A percentile compares a stretch with the other conserved stretches of the same genome.
These are phyloP conservation scores for Lepas anatifera DNA, from an alignment of 2,888 invertebrate genomes.

Conservation along the genomic window DNA sequence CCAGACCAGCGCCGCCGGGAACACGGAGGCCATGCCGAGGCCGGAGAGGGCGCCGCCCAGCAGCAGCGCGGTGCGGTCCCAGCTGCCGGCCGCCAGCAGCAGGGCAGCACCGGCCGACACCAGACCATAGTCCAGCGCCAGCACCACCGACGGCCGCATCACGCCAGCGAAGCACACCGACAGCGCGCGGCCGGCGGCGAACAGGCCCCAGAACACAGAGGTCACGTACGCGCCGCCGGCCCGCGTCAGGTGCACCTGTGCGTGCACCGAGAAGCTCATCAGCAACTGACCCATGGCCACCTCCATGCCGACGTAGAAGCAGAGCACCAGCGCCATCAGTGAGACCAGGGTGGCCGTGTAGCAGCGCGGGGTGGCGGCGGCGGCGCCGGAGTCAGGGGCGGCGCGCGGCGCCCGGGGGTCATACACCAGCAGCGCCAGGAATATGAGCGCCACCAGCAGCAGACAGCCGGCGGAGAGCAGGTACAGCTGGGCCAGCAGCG, in stretches of 20 bases:
- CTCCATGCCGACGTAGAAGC: conserved; percentile 1
- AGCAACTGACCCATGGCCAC: conserved; percentile 4
- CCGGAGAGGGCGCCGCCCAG: conserved; percentile 33
- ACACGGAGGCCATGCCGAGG: conserved; percentile 35
- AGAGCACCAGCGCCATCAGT: background rate
- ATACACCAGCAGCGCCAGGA: background rate
- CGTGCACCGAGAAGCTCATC: background rate
- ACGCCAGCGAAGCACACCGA: background rate
- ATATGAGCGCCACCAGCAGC: background rate
- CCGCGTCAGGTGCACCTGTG: background rate
- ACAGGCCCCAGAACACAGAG: background rate
- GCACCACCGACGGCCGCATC: background rate
- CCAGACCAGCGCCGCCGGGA: conserved; percentile 36
- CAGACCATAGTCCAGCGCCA: background rate
- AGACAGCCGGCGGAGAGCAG: background rate
- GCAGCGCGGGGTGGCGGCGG: background rate
- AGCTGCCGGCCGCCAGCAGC: background rate
- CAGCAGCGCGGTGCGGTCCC: conserved; percentile 28
- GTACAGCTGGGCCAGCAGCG: background rate
- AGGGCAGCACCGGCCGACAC: background rate
- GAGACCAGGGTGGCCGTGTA: background rate
- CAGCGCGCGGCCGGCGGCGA: background rate
- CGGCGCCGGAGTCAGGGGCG: background rate
- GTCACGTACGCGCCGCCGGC: background rate
- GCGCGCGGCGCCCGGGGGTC: conserved; percentile 1